Evolutionary conservation across 1,140 invertebrate genomes (phyloP).

Genomic region (Cydia pomonella): DNA sequence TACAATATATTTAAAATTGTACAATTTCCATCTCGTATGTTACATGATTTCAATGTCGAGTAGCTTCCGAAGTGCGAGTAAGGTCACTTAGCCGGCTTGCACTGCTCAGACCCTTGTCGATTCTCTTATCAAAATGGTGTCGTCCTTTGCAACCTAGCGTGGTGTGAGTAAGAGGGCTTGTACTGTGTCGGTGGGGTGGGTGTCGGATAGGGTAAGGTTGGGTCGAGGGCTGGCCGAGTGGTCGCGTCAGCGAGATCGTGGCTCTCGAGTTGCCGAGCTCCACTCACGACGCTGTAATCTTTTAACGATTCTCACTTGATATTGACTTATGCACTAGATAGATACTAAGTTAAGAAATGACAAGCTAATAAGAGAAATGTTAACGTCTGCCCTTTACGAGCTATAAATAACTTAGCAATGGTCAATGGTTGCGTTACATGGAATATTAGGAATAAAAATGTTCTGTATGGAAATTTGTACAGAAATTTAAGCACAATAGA

Average conservation of each 20-base stretch:
- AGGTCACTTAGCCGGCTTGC: neutral
- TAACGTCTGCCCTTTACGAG: no score
- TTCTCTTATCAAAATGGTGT: neutral
- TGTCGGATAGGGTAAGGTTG: slow-evolving; percentile 6
- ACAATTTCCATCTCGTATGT: neutral
- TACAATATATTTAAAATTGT: neutral
- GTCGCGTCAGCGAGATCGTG: slow-evolving; percentile 39
- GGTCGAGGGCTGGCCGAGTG: slow-evolving; percentile 34
- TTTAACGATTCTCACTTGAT: slow-evolving; percentile 37
- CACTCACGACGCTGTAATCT: slow-evolving; percentile 43
- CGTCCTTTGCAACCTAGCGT: neutral
- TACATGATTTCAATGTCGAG: slow-evolving; percentile 17
- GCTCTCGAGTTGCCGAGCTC: slow-evolving; percentile 23
- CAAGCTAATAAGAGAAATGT: neutral
- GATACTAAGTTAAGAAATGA: neutral
- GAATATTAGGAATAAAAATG: no score
- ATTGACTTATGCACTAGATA: slow-evolving; percentile 5
- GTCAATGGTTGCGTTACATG: no score
- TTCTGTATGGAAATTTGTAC: no score
- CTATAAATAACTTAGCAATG: no score
- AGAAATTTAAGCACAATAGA: no score
- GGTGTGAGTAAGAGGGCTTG: slow-evolving; percentile 15
- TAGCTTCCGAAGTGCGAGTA: neutral
- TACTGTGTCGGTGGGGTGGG: slow-evolving; percentile 1
- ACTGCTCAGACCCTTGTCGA: slow-evolving; percentile 10